Conservation (phyloP, 2,888 invertebrate genomes). For the Ctenicera cuprea region DNA sequence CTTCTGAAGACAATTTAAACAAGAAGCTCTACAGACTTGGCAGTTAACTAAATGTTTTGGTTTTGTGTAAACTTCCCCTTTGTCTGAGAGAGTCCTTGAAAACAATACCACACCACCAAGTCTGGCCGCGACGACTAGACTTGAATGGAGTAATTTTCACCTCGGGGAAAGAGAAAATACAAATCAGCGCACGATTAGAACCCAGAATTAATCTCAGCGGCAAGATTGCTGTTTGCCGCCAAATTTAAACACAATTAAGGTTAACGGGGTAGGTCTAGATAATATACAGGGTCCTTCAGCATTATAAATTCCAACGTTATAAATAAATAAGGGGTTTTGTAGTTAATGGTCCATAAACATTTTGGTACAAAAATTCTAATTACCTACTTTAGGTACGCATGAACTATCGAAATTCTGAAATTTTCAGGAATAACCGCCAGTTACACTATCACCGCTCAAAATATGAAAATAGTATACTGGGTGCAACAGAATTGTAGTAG, state of each 20-base stretch:
- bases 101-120: slow-evolving; percentile 6
- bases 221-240: not conserved
- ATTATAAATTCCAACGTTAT: too few relatives aligned
- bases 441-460: too few relatives aligned
- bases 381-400: too few relatives aligned
- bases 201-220: not conserved
- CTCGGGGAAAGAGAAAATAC: slow-evolving; percentile 15
- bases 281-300: not conserved
- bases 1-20: too few relatives aligned
- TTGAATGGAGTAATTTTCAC: slow-evolving; percentile 25
- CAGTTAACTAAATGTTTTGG: slow-evolving; percentile 24
- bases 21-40: not conserved
- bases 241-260: slow-evolving; percentile 4
- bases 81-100: slow-evolving; percentile 23
- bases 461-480: too few relatives aligned
- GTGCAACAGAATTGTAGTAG: too few relatives aligned
- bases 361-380: too few relatives aligned
- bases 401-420: too few relatives aligned
- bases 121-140: slow-evolving; percentile 29
- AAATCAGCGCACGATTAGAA: slow-evolving; percentile 21
- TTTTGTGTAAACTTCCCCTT: slow-evolving; percentile 27
- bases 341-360: too few relatives aligned
- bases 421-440: too few relatives aligned
- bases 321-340: too few relatives aligned
- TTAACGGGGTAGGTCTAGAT: not conserved